Evolutionary conservation across 1,140 invertebrate genomes (phyloP), one percentile per base, ranked within the genome.

Genomic region (Drosophila tani): DNA sequence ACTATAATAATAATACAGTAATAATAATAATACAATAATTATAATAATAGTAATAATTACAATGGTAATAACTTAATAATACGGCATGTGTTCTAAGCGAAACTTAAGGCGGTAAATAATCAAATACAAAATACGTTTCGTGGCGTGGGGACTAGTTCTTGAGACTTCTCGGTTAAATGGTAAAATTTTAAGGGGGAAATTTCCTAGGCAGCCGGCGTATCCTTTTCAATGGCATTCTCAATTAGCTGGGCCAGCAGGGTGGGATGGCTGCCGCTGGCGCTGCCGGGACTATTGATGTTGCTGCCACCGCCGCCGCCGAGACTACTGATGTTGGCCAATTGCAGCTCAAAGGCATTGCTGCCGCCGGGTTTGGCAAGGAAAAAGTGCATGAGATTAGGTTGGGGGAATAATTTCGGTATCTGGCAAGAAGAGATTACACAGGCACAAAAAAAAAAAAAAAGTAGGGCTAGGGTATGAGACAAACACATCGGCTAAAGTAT

Each of bases 331-430:
- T 82, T 65, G 69, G 35, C 62, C 64, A 70, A 59, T 60, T 69
- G 69, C 69, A 66, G 41, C 75, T 86, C 82, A 58, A 86, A 87
- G 41, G 83, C 83, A 65, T 65, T 86, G 66, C 82, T 86, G 58
- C 51, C 65, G 53, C 51, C 65, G 24, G 9, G n/a, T 41, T 41
- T 29, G 64, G 67, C 67, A 55, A 70, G 62, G 67, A 66, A 43
- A 35, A 40, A 70, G 67, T 43, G 49, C 64, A 29, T 45, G 41
- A 62, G 60, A 63, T 65, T 67, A 53, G 63, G 24, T 38, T 58
- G 19, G 27, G 27, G 35, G 56, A 80, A 59, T 17, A 51, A 64
- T 56, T 68, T 27, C 19, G 29, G 17, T 17, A 24, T 41, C 35
- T 53, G 62, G 47, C 66, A 66, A 43, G 27, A 66, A 8, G 9